Evolutionary conservation across 2,888 invertebrate species (phyloP), one percentile per base, ranked within the genome.

Genomic region (Phlogophora meticulosa): DNA sequence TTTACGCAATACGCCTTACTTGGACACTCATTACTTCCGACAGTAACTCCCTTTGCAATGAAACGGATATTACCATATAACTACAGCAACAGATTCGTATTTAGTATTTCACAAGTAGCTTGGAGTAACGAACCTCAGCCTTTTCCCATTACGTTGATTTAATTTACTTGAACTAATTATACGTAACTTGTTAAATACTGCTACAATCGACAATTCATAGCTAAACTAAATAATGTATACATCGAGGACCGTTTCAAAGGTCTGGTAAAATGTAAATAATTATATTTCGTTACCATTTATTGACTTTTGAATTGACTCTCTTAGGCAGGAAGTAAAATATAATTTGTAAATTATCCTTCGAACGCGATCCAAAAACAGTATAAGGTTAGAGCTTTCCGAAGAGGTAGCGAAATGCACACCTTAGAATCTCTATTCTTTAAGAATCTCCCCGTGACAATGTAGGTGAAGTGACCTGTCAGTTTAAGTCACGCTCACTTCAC

Each of bases 101-200:
- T 11, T 24, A 0, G 38, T 7, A 13, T 68, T 53, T 34, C 10
- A n/a, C 34, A 13, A 32, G 0, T 48, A 32, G 40, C 40, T 20
- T 10, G 10, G 15, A 52, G 46, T 48, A 68, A n/a, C n/a, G n/a
- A 59, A 62, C 76, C 51, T 53, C 59, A 59, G 60, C 28, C 71
- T 13, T 24, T 10, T 34, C 55, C 65, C 15, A 15, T 52, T 55
- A 52, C 60, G 22, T 59, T 36, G 17, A 28, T 55, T 66, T 55
- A 51, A 34, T 68, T 56, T 61, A 62, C 36, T 72, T 24, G 13
- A 75, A 71, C 63, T 65, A 68, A 71, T 52, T 48, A 67, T n/a
- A 67, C 24, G 52, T 68, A 64, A 75, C 48, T 68, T 45, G 58
- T 67, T 59, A 65, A 63, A 65, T 67, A 73, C 67, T 55, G 65